These are phyloP conservation scores for Nothobranchius furzeri DNA, from an alignment of 2,113 vertebrate species.

Conservation along the genomic window DNA sequence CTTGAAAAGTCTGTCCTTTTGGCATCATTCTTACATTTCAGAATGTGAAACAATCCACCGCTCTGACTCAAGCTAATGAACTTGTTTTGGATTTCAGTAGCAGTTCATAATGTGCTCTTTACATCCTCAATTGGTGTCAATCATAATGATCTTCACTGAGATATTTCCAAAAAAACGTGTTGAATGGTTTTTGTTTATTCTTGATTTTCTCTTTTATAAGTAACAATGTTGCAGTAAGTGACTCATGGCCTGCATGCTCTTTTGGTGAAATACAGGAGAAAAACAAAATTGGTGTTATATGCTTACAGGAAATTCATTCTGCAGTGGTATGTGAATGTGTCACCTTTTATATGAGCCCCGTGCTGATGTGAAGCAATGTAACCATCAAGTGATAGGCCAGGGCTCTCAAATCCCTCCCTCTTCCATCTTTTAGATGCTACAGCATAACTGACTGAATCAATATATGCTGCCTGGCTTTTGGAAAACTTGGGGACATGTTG, in stretches of 20 bases:
- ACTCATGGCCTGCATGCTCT: slow-evolving; percentile 28
- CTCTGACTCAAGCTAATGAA: slow-evolving; percentile 1
- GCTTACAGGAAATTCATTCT: slow-evolving; percentile 33
- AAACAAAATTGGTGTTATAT: slow-evolving; percentile 14
- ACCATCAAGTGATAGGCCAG: slow-evolving; percentile 16
- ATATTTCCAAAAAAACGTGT: background rate
- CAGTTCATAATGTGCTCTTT: background rate
- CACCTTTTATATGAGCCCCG: slow-evolving; percentile 27
- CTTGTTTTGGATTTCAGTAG: slow-evolving; percentile 2
- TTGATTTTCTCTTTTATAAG: slow-evolving; percentile 16
- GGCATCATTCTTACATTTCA: slow-evolving; percentile 2
- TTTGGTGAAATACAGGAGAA: slow-evolving; percentile 38
- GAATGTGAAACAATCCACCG: background rate
- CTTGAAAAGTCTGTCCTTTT: slow-evolving; percentile 23
- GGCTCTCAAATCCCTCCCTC: background rate
- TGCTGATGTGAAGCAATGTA: slow-evolving; percentile 30
- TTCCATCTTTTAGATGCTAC: background rate
- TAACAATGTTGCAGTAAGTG: background rate
- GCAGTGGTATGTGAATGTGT: slow-evolving; percentile 42
- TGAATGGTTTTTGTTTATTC: background rate
- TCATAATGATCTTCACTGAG: slow-evolving; percentile 7
- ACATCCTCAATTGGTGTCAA: background rate
- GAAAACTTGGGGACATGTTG: too few relatives aligned
- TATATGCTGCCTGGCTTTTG: too few relatives aligned
- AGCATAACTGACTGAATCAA: too few relatives aligned